A percentile compares a stretch with the other conserved stretches of the same genome.
phyloP scores from a whole-genome alignment of 2,888 invertebrate genomes.

The Nephrotoma flavescens region DNA sequence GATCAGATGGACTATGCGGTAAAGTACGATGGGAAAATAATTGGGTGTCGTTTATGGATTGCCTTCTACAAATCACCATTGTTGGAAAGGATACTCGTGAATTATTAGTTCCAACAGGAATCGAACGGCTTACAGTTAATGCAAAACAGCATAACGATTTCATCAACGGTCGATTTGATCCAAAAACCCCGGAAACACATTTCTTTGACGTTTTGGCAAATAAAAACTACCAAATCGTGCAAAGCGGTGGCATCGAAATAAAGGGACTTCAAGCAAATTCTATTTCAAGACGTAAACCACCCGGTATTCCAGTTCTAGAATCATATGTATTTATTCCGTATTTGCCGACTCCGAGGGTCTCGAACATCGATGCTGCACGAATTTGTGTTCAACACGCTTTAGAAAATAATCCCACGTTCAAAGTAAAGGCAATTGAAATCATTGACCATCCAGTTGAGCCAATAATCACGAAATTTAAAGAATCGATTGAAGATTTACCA shows the following conservation, averaged over 20 bases:
- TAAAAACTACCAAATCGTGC: conserved; percentile 24
- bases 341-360: conserved; percentile 21
- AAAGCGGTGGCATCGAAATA: conserved; percentile 63
- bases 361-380: conserved; percentile 37
- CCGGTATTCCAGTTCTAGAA: conserved; percentile 61
- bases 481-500: conserved; percentile 50
- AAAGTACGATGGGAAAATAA: conserved; percentile 54
- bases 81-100: conserved; percentile 52
- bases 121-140: conserved; percentile 55
- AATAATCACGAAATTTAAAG: conserved; percentile 38
- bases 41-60: conserved; percentile 82
- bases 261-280: conserved; percentile 61
- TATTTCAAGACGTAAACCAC: conserved; percentile 50
- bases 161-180: conserved; percentile 22
- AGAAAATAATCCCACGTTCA: conserved; percentile 50
- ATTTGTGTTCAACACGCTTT: conserved; percentile 51
- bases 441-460: conserved; percentile 34
- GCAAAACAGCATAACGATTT: conserved; percentile 42
- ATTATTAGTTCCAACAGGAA: conserved; percentile 59
- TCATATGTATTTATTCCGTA: conserved; percentile 59
- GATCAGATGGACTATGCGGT: conserved; percentile 26
- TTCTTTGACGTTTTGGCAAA: conserved; percentile 14
- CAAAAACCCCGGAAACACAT: conserved; percentile 16
- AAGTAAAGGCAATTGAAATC: conserved; percentile 45
- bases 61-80: conserved; percentile 71